Percentiles rank a stretch among this genome's conserved stretches.
These are phyloP conservation scores for Acanthornis magna DNA, from an alignment of 2,797 vertebrate genomes.

Conservation along the genomic window DNA sequence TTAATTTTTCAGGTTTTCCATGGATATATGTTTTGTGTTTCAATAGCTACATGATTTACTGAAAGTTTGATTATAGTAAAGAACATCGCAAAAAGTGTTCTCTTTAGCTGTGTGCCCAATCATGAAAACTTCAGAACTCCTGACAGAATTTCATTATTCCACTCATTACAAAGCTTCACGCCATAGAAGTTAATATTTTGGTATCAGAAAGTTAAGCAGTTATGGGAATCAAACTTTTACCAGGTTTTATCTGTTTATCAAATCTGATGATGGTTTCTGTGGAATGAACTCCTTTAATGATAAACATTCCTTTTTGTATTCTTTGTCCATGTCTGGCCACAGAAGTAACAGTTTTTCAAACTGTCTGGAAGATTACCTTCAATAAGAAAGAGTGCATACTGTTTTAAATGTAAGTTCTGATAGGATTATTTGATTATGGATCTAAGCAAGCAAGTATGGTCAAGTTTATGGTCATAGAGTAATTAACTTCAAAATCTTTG, in stretches of 20 bases:
- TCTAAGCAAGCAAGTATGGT: background rate
- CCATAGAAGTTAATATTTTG: background rate
- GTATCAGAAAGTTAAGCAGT: background rate
- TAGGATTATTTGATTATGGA: background rate
- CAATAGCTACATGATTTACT: background rate
- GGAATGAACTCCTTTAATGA: background rate
- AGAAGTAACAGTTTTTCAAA: background rate
- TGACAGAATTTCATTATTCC: background rate
- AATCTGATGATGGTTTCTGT: background rate
- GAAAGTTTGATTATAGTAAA: background rate
- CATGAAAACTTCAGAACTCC: background rate
- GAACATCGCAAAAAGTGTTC: background rate
- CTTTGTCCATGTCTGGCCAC: background rate
- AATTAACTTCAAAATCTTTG: background rate
- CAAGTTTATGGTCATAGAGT: background rate
- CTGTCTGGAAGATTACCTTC: background rate
- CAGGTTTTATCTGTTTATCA: background rate
- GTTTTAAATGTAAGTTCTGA: background rate
- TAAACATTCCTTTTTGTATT: background rate
- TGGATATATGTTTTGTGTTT: background rate
- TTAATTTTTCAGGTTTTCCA: background rate
- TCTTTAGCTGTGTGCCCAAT: background rate
- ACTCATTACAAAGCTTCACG: background rate
- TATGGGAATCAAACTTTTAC: background rate
- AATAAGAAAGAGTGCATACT: background rate